A percentile compares a stretch with the other conserved stretches of the same genome.
Evolutionary conservation across 2,888 invertebrate species (phyloP).

Genomic region (Zygaena filipendulae): DNA sequence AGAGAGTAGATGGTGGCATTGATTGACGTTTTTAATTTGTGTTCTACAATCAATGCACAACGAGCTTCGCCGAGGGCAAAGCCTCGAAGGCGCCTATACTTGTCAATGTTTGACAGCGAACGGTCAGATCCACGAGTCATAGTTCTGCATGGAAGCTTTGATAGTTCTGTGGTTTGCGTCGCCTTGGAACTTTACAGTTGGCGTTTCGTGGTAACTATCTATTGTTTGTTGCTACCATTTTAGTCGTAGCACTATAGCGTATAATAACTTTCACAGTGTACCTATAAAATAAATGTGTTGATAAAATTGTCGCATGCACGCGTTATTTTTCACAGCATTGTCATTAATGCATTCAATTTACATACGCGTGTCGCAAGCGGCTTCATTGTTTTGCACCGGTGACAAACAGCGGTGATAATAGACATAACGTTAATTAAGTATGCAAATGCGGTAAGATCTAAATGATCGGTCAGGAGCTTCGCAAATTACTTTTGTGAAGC

Average conservation of each 20-base stretch:
- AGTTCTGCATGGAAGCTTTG: slow-evolving; percentile 14
- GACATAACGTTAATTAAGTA: slow-evolving; percentile 41
- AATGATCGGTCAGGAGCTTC: slow-evolving; percentile 39
- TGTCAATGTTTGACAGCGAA: slow-evolving; percentile 26
- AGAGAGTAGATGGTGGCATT: slow-evolving; percentile 43
- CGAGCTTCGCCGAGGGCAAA: slow-evolving; percentile 2
- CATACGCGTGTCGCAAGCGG: slow-evolving; percentile 24
- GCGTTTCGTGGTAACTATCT: too few species aligned
- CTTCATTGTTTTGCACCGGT: slow-evolving; percentile 24
- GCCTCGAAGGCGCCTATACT: slow-evolving; percentile 24
- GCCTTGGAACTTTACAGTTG: slow-evolving; percentile 10
- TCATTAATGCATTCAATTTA: slow-evolving; percentile 40
- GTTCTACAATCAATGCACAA: slow-evolving; percentile 2
- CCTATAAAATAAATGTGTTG: too few species aligned
- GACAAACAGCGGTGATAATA: slow-evolving; percentile 34
- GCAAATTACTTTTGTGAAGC: slow-evolving; percentile 48
- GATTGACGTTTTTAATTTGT: slow-evolving; percentile 62
- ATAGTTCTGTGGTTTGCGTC: slow-evolving; percentile 17
- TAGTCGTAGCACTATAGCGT: too few species aligned
- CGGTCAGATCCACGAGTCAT: slow-evolving; percentile 23
- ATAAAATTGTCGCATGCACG: slow-evolving; percentile 34
- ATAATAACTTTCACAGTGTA: too few species aligned
- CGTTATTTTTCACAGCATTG: slow-evolving; percentile 28
- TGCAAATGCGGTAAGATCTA: slow-evolving; percentile 41
- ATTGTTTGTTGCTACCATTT: too few species aligned